Evolutionary conservation across 2,797 vertebrate genomes (phyloP), one percentile per base, ranked within the genome.

Genomic region (Hippoglossus hippoglossus): DNA sequence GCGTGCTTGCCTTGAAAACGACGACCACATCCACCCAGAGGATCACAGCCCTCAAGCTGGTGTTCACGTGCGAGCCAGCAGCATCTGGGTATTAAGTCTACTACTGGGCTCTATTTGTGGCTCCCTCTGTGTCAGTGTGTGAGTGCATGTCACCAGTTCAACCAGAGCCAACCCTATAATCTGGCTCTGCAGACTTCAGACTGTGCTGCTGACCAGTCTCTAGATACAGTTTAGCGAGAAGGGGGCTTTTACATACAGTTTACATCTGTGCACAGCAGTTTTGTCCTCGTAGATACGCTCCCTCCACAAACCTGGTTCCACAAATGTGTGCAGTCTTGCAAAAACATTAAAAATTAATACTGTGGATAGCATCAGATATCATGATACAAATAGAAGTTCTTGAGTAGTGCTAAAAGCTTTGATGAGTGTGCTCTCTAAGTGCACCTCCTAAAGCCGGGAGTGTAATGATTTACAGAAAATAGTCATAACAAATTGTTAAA

Each of bases 11-110:
- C n/a, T 5, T 52, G 6, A 12, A 64, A 59, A 28, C 47, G 31
- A 71, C 60, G 53, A 60, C 56, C 41, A 65, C 60, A 54, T 36
- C 57, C 62, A 74, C 65, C 41, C 61, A 67, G 5, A 59, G 47
- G 75, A 60, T 71, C 71, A 67, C 70, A 46, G 44, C 50, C 18
- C 31, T 19, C 24, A 24, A 73, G 73, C 75, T 80, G 70, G 10
- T 52, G 47, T 77, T 67, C 68, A 77, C 71, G 19, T 76, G 82
- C 41, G 19, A 74, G 60, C 52, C 68, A 59, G 66, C 71, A 79
- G 73, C 71, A 71, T 71, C 59, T 64, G 67, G 59, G 63, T 64
- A 60, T 77, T 75, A 73, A 21, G 51, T 41, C 52, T 39, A 13
- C 63, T 74, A 49, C 62, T 62, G 49, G 18, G 58, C 47, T 64